Conservation (phyloP, 1,140 invertebrate genomes). For the Pseudoatta argentina region DNA sequence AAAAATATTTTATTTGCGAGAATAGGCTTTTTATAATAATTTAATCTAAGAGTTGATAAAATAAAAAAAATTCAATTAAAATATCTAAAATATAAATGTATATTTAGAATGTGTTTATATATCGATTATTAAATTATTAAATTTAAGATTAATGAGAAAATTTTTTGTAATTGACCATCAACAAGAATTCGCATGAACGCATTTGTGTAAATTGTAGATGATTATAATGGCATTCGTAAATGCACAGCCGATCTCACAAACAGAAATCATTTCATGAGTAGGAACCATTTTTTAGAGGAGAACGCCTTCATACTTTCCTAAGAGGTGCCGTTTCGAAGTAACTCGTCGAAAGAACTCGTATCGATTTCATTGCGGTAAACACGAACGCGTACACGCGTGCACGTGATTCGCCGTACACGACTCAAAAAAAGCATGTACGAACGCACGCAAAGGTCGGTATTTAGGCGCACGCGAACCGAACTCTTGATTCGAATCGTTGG, state of each 20-base stretch:
- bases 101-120: background rate
- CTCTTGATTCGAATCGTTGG: slow-evolving; percentile 51
- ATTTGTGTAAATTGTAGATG: background rate
- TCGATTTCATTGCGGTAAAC: slow-evolving; percentile 73
- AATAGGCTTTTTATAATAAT: background rate
- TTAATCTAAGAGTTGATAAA: background rate
- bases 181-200: background rate
- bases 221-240: background rate
- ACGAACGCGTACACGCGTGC: slow-evolving; percentile 48
- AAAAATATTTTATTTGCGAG: background rate
- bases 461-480: slow-evolving; percentile 60
- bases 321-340: slow-evolving; percentile 37
- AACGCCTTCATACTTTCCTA: background rate
- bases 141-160: background rate
- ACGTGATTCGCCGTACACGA: slow-evolving; percentile 23
- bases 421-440: background rate
- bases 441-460: slow-evolving; percentile 40
- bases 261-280: background rate
- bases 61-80: background rate
- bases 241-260: background rate
- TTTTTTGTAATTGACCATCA: slow-evolving; percentile 15
- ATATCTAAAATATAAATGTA: background rate
- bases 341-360: slow-evolving; percentile 58
- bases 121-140: background rate
- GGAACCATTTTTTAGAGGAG: background rate